Conservation (phyloP, 2,797 vertebrate species). For the Megalops cyprinoides region DNA sequence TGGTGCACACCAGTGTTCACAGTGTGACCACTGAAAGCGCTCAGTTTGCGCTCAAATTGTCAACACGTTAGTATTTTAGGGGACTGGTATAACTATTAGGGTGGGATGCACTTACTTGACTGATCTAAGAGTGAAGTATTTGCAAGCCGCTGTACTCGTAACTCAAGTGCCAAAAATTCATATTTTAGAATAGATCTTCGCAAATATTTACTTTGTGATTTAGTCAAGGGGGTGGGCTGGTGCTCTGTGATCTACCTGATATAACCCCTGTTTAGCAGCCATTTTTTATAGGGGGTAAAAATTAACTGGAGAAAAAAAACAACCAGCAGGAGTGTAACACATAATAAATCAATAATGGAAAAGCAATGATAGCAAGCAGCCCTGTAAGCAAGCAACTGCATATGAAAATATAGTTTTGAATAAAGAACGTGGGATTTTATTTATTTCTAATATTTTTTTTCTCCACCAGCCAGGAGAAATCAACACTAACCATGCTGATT, state of each 20-base stretch:
- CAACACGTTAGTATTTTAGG: no score
- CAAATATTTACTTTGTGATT: background rate
- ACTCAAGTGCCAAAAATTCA: background rate
- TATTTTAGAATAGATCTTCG: background rate
- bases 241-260: background rate
- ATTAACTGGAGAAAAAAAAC: background rate
- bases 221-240: background rate
- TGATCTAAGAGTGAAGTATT: no score
- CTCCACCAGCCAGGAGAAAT: slow-evolving; percentile 37
- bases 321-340: background rate
- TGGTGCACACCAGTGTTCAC: no score
- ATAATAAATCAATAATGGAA: background rate
- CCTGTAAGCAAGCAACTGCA: background rate
- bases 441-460: slow-evolving; percentile 27
- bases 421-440: background rate
- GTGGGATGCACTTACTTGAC: no score
- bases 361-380: background rate
- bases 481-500: slow-evolving; percentile 48
- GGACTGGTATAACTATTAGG: no score
- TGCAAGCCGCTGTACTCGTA: no score
- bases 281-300: background rate
- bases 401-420: background rate
- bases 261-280: background rate
- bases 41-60: no score
- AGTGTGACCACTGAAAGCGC: no score